Evolutionary conservation across 2,797 vertebrate genomes (phyloP).

Genomic region (Discoglossus pictus): DNA sequence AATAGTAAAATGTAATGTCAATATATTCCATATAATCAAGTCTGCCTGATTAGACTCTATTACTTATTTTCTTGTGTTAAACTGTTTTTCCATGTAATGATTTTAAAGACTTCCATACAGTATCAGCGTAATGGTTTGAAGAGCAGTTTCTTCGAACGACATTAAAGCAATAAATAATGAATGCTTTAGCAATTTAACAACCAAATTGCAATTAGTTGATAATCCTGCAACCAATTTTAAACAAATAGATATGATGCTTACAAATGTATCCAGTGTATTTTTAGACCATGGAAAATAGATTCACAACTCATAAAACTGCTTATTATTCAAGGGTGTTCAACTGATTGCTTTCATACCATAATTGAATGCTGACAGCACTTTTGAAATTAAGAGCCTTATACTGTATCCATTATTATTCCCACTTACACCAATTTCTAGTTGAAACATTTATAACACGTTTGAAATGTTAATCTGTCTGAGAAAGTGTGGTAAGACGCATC

Average conservation of each 20-base stretch:
- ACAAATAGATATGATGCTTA: constrained; percentile 12
- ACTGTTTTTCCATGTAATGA: too few species aligned
- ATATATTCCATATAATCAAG: too few species aligned
- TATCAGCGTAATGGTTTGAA: too few species aligned
- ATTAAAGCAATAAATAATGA: not conserved
- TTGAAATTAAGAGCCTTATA: constrained; percentile 33
- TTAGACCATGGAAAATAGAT: constrained; percentile 7
- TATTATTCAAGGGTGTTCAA: constrained; percentile 16
- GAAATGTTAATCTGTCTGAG: constrained; percentile 41
- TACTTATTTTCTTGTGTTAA: too few species aligned
- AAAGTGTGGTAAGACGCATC: constrained; percentile 25
- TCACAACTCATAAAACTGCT: constrained; percentile 3
- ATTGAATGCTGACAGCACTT: constrained; percentile 44
- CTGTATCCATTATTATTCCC: constrained; percentile 33
- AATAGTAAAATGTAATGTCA: too few species aligned
- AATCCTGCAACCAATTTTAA: constrained; percentile 15
- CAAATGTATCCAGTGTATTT: constrained; percentile 2
- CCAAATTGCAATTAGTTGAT: constrained; percentile 9
- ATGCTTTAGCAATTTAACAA: not conserved
- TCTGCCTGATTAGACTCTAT: too few species aligned
- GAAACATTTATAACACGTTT: constrained; percentile 46
- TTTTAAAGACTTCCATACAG: too few species aligned
- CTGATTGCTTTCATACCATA: constrained; percentile 31
- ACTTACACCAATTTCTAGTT: constrained; percentile 35
- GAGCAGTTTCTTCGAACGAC: not conserved